Evolutionary conservation across 2,113 vertebrate species (phyloP).

Genomic region (Ophthalmolycus amberensis): DNA sequence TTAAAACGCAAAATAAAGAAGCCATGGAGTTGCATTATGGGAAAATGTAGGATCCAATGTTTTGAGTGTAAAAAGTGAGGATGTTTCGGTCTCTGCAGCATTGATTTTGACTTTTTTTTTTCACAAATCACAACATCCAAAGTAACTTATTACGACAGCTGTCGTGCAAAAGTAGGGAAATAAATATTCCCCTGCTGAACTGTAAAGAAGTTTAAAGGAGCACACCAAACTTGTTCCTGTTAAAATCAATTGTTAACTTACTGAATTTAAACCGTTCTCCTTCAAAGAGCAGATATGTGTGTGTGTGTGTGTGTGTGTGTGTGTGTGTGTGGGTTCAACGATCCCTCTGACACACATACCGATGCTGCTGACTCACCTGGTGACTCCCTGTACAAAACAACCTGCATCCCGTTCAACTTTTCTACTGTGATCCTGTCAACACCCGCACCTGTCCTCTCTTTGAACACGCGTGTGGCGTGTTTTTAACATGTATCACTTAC

Average conservation of each 20-base stretch:
- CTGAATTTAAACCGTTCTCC: background rate
- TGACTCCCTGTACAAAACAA: conserved; percentile 30
- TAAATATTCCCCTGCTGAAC: background rate
- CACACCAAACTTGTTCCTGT: background rate
- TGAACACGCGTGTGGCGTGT: conserved; percentile 36
- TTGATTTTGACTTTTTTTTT: too few species aligned
- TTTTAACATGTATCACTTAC: conserved; percentile 21
- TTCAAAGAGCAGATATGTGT: background rate
- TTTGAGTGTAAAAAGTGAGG: background rate
- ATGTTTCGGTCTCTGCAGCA: background rate
- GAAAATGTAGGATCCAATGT: background rate
- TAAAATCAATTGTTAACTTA: background rate
- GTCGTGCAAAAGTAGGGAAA: background rate
- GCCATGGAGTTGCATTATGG: background rate
- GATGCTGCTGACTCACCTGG: conserved; percentile 58
- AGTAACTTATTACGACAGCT: background rate
- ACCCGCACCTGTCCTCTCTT: conserved; percentile 47
- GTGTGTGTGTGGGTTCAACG: conserved; percentile 9
- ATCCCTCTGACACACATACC: conserved; percentile 30
- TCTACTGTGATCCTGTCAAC: background rate
- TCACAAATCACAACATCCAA: background rate
- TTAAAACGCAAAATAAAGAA: background rate
- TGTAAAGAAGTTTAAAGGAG: background rate
- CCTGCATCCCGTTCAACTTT: conserved; percentile 13
- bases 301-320: conserved; percentile 11